Evolutionary conservation across 30 jellyfish, hydroid and myxozoan genomes (phyloP).

Genomic region (Sanderia malayensis): DNA sequence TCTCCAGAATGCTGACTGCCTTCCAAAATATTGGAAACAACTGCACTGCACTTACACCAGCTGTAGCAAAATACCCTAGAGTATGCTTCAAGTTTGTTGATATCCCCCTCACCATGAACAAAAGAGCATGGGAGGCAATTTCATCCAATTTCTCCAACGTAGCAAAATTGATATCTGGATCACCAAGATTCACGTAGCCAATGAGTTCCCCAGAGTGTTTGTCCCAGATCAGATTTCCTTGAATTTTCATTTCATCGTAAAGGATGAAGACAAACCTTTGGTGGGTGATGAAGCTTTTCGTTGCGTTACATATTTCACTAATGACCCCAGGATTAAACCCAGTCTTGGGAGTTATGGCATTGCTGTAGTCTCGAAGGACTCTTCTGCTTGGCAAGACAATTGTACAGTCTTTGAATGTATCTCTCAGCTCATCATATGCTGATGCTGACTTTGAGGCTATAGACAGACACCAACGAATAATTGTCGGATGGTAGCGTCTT

Average conservation of each 20-base stretch:
- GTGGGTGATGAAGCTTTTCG: neutral
- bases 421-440: constrained; percentile 67
- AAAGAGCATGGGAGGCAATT: constrained; percentile 54
- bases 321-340: constrained; percentile 55
- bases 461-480: constrained; percentile 55
- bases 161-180: constrained; percentile 40
- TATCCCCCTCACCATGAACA: constrained; percentile 37
- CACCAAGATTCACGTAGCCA: constrained; percentile 46
- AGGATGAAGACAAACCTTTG: constrained; percentile 13
- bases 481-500: constrained; percentile 72
- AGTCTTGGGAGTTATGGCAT: constrained; percentile 43
- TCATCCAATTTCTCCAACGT: constrained; percentile 44
- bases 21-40: constrained; percentile 30
- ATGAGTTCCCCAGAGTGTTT: constrained; percentile 40
- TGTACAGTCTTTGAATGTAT: constrained; percentile 32
- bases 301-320: constrained; percentile 18
- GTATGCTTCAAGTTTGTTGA: constrained; percentile 8
- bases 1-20: constrained; percentile 4
- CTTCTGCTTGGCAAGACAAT: constrained; percentile 66
- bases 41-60: constrained; percentile 20
- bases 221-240: constrained; percentile 31
- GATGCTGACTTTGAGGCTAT: constrained; percentile 58
- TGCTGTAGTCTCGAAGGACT: constrained; percentile 55
- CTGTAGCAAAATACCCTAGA: constrained; percentile 57
- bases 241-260: constrained; percentile 43